phyloP scores from a whole-genome alignment of 2,888 invertebrate genomes.

The Drosophila rubida region DNA sequence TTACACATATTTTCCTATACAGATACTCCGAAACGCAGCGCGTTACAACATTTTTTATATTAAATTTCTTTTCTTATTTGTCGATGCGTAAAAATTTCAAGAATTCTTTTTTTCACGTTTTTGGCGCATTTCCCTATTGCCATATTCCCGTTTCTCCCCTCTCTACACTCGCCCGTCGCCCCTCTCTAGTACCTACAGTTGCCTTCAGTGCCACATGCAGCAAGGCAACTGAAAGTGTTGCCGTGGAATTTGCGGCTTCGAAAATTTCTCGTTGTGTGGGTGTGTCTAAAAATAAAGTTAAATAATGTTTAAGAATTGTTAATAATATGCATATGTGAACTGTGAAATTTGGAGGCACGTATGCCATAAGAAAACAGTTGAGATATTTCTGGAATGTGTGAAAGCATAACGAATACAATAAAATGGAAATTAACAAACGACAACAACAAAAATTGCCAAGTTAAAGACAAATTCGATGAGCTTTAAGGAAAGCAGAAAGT shows the following conservation, averaged over 20 bases:
- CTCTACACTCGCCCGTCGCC: too few relatives aligned
- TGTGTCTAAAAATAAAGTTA: slow-evolving; percentile 18
- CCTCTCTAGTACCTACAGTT: neutral
- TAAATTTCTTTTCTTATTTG: slow-evolving; percentile 57
- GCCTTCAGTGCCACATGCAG: neutral
- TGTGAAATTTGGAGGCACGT: slow-evolving; percentile 10
- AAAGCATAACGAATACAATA: neutral
- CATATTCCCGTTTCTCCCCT: neutral
- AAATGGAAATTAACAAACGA: too few relatives aligned
- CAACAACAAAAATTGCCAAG: neutral
- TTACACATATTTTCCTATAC: slow-evolving; percentile 50
- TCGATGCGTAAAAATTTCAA: slow-evolving; percentile 55
- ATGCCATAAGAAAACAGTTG: slow-evolving; percentile 1
- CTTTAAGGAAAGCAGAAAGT: too few relatives aligned
- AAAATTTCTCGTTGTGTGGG: slow-evolving; percentile 1
- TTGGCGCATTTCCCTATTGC: neutral
- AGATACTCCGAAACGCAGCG: slow-evolving; percentile 39
- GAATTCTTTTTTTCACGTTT: slow-evolving; percentile 35
- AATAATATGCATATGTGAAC: slow-evolving; percentile 18
- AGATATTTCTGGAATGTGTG: slow-evolving; percentile 11
- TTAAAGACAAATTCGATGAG: too few relatives aligned
- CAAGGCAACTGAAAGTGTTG: slow-evolving; percentile 46
- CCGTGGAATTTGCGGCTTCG: slow-evolving; percentile 38
- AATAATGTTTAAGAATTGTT: slow-evolving; percentile 12
- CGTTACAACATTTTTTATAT: slow-evolving; percentile 63